Conservation (phyloP, 2,797 vertebrate species). For the Holocentrus rufus region DNA sequence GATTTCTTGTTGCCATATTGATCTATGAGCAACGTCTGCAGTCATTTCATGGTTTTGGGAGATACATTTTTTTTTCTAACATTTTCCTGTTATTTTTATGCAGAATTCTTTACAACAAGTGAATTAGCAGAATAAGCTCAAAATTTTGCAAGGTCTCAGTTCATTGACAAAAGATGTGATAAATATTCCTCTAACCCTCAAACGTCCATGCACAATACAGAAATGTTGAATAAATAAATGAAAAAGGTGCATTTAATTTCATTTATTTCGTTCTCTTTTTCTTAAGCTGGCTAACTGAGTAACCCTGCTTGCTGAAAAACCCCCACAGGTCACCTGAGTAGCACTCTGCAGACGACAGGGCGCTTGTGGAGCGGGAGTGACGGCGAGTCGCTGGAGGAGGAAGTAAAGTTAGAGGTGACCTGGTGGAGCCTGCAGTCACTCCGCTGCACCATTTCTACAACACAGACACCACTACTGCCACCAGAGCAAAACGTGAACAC, state of each 20-base stretch:
- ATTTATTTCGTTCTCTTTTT: background rate
- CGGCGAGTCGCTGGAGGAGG: constrained; percentile 88
- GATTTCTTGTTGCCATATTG: too few species aligned
- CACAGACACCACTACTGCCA: background rate
- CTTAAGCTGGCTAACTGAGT: constrained; percentile 19
- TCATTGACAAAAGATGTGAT: background rate
- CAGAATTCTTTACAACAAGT: too few species aligned
- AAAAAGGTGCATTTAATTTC: too few species aligned
- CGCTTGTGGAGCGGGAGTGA: constrained; percentile 95
- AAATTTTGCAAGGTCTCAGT: background rate
- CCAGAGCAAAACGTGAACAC: background rate
- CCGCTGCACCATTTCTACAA: background rate
- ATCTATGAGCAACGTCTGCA: too few species aligned
- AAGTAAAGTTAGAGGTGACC: constrained; percentile 80
- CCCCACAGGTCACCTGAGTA: constrained; percentile 90
- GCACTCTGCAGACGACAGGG: constrained; percentile 91
- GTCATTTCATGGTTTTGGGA: too few species aligned
- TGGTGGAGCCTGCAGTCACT: background rate
- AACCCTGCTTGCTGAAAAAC: background rate
- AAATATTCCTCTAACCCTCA: background rate
- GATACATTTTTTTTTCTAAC: too few species aligned
- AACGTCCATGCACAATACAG: background rate
- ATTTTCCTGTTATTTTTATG: too few species aligned
- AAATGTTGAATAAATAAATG: background rate
- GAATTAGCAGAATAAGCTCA: background rate